Evolutionary conservation across 1,140 invertebrate species (phyloP), one percentile per base, ranked within the genome.

Genomic region (Nylanderia fulva): DNA sequence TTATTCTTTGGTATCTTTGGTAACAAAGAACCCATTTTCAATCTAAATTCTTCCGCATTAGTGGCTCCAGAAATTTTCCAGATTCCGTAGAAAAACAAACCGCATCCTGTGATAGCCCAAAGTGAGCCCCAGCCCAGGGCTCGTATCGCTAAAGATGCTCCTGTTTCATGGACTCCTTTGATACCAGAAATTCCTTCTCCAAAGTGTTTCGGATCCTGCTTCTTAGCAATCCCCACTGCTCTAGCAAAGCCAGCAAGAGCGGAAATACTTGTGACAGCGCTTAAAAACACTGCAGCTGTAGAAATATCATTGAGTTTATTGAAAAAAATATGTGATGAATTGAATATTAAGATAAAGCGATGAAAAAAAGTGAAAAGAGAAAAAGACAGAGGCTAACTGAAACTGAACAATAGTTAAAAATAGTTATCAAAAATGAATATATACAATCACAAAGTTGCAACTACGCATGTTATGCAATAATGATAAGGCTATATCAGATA

Each of bases 1-100:
- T 98, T 95, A 92, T 98, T 98, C 93, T 97, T 98, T 27, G 97
- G 97, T 90, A 98, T 96, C 87, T 93, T 95, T 33, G 98, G 98
- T 86, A 98, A 93, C 15, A 96, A 91, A 7, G 95, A 92, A 39
- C 97, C 97, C 95, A 97, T 96, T 95, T 96, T 97, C 39, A 95
- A 63, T 85, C 97, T 95, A 92, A 98, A 98, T 83, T 98, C 97
- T 89, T 96, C 94, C 92, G 97, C 97, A 96, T 97, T 96, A 89
- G 96, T 96, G 42, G 98, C 98, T 85, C 98, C 98, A 45, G 98
- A 97, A 8, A 98, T 89, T 95, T 99, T 99, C 98, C 98, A 99
- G 77, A 99, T 96, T 13, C 96, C 96, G 94, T 97, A 98, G 93
- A 97, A 98, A 75, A 99, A 94, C 63, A 98, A 91, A 15, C 97